Conservation (phyloP, 2,113 vertebrate species). For the Mastomys coucha region DNA sequence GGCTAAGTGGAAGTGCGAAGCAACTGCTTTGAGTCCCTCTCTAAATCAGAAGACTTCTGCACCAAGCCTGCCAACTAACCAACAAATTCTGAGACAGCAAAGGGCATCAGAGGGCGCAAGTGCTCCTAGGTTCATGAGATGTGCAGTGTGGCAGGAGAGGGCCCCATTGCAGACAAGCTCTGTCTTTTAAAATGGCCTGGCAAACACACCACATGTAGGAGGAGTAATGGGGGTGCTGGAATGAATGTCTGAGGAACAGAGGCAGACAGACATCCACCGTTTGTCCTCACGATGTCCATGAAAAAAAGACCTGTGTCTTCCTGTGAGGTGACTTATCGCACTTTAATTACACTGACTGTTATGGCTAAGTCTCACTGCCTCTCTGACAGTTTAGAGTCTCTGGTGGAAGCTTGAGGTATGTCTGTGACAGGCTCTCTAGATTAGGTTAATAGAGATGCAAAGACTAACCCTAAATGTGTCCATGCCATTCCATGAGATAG, state of each 20-base stretch:
- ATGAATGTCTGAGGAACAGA: background rate
- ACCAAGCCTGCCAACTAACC: slow-evolving; percentile 31
- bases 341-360: background rate
- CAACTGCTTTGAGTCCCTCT: slow-evolving; percentile 60
- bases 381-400: background rate
- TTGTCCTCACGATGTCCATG: background rate
- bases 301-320: background rate
- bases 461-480: background rate
- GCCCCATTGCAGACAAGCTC: background rate
- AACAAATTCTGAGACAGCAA: slow-evolving; percentile 28
- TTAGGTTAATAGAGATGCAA: background rate
- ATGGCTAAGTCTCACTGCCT: background rate
- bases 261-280: background rate
- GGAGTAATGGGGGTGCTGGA: background rate
- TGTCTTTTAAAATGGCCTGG: background rate
- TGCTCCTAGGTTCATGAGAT: background rate
- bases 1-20: slow-evolving; percentile 59
- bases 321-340: background rate
- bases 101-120: background rate
- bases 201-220: background rate
- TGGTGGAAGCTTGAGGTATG: background rate
- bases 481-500: background rate
- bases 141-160: background rate
- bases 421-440: background rate
- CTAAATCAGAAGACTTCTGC: slow-evolving; percentile 64